Evolutionary conservation across 2,113 vertebrate genomes (phyloP).

Genomic region (Trogon surrucura): DNA sequence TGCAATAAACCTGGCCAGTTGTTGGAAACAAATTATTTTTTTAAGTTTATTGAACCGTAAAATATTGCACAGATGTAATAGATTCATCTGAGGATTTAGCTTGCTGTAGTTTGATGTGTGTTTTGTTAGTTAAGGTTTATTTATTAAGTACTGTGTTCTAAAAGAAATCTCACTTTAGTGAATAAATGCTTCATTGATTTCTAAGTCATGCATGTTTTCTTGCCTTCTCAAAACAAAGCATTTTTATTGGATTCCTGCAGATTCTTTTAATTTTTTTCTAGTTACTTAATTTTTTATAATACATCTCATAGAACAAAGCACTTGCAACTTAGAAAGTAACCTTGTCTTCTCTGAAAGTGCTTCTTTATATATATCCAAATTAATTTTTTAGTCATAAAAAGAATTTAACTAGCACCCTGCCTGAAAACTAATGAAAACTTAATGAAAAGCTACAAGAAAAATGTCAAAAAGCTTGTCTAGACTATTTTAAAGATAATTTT

Average conservation of each 20-base stretch:
- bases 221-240: not conserved
- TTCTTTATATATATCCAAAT: not conserved
- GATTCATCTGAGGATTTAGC: not conserved
- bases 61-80: not conserved
- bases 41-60: not conserved
- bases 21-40: not conserved
- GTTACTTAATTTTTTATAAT: not conserved
- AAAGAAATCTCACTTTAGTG: not conserved
- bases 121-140: not conserved
- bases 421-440: not conserved
- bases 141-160: not conserved
- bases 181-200: conserved; percentile 13
- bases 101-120: not conserved
- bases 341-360: not conserved
- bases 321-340: not conserved
- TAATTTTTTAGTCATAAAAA: not conserved
- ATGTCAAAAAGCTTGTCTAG: not conserved
- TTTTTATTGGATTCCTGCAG: conserved; percentile 3
- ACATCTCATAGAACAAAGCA: not conserved
- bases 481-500: not conserved
- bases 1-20: not conserved
- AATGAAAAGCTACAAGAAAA: not conserved
- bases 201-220: not conserved
- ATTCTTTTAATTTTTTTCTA: not conserved
- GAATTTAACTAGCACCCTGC: not conserved